Conservation (phyloP, 2,888 invertebrate species). For the Anodontia alba region DNA sequence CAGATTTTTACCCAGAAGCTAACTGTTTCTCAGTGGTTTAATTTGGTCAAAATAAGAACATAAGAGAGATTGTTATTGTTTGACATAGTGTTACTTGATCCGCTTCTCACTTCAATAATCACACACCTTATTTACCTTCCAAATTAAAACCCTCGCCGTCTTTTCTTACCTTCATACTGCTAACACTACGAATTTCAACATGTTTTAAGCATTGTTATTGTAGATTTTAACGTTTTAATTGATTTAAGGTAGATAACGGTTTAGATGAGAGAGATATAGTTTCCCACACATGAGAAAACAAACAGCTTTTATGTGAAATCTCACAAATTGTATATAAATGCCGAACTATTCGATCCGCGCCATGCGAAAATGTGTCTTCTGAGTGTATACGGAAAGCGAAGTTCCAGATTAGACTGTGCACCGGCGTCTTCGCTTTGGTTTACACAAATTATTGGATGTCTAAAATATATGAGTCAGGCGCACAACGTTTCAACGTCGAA, state of each 20-base stretch:
- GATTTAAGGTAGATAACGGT: conserved; percentile 14
- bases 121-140: conserved; percentile 1
- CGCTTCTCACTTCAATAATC: not conserved
- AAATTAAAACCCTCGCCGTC: not conserved
- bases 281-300: conserved; percentile 15
- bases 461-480: too few relatives aligned
- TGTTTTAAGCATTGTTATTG: conserved; percentile 12
- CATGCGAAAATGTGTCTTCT: too few relatives aligned
- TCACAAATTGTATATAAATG: not conserved
- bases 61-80: conserved; percentile 2
- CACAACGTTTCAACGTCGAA: too few relatives aligned
- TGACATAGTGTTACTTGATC: not conserved
- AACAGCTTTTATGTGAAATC: conserved; percentile 7
- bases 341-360: not conserved
- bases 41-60: not conserved
- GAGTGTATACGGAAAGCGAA: too few relatives aligned
- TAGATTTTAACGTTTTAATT: conserved; percentile 5
- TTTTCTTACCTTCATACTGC: not conserved
- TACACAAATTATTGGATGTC: too few relatives aligned
- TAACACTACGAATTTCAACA: conserved; percentile 7
- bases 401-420: too few relatives aligned
- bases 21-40: too few relatives aligned
- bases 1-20: too few relatives aligned
- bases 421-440: too few relatives aligned
- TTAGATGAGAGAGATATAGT: conserved; percentile 11